phyloP scores from a whole-genome alignment of 2,888 invertebrate species.

The Hypercompe scribonia region DNA sequence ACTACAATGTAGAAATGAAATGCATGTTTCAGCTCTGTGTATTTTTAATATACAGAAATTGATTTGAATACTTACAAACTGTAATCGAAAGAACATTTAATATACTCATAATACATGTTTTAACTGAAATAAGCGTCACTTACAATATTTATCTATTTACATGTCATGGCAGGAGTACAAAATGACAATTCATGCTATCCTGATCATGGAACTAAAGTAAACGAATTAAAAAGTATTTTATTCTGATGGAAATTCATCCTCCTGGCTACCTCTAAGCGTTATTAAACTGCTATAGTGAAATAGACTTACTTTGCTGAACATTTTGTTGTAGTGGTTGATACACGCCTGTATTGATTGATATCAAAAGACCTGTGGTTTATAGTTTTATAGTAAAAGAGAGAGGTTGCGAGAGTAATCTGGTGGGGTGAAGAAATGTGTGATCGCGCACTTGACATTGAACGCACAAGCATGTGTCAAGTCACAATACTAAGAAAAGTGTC shows the following conservation, averaged over 20 bases:
- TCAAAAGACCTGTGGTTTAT: slow-evolving; percentile 35
- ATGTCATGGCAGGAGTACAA: not conserved
- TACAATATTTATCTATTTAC: not conserved
- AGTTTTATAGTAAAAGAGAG: slow-evolving; percentile 52
- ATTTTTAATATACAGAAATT: no score
- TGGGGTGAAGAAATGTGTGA: slow-evolving; percentile 53
- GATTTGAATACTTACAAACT: no score
- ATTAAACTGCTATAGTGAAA: not conserved
- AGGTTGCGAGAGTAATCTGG: slow-evolving; percentile 28
- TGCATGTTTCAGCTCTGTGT: no score
- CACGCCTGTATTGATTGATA: slow-evolving; percentile 54
- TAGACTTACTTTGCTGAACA: slow-evolving; percentile 62
- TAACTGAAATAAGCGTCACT: no score
- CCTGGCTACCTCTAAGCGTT: not conserved
- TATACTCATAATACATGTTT: no score
- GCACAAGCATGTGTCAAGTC: slow-evolving; percentile 22
- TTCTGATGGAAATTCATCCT: not conserved
- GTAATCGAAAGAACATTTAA: no score
- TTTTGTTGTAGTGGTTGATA: slow-evolving; percentile 46
- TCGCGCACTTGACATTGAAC: slow-evolving; percentile 44
- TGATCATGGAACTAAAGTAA: not conserved
- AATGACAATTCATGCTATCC: not conserved
- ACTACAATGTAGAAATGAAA: not conserved
- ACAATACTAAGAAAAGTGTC: not conserved
- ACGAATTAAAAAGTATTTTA: no score